phyloP scores from a whole-genome alignment of 2,888 invertebrate genomes.

The Phyllotreta striolata region DNA sequence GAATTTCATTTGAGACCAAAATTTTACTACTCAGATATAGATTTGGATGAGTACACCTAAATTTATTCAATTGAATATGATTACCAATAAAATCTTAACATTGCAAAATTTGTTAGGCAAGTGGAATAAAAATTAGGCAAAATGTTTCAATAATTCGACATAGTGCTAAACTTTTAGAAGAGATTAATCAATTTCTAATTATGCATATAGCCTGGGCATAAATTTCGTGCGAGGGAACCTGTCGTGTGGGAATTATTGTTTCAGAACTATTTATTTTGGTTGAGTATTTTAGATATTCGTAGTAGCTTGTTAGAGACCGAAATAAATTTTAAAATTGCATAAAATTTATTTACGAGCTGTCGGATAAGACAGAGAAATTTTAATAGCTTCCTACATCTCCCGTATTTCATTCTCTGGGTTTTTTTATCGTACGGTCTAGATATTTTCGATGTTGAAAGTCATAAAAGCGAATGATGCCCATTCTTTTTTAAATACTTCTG shows the following conservation, averaged over 20 bases:
- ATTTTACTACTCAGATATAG: too few species aligned
- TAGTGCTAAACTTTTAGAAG: constrained; percentile 55
- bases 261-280: constrained; percentile 55
- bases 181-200: constrained; percentile 62
- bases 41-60: too few species aligned
- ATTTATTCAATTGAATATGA: too few species aligned
- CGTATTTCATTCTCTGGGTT: constrained; percentile 11
- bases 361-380: constrained; percentile 40
- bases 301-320: constrained; percentile 53
- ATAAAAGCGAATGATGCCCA: too few species aligned
- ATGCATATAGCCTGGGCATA: constrained; percentile 57
- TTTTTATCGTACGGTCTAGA: neutral
- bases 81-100: too few species aligned
- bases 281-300: constrained; percentile 57
- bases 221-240: constrained; percentile 51
- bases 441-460: neutral
- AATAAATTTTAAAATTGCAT: constrained; percentile 55
- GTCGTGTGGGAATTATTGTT: constrained; percentile 55
- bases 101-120: too few species aligned
- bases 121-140: constrained; percentile 15
- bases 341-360: constrained; percentile 49
- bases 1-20: too few species aligned
- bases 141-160: constrained; percentile 44
- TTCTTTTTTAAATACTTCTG: too few species aligned
- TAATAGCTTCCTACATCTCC: constrained; percentile 40